These are phyloP conservation scores for Oxyura jamaicensis DNA, from an alignment of 2,113 vertebrate genomes.

Conservation along the genomic window DNA sequence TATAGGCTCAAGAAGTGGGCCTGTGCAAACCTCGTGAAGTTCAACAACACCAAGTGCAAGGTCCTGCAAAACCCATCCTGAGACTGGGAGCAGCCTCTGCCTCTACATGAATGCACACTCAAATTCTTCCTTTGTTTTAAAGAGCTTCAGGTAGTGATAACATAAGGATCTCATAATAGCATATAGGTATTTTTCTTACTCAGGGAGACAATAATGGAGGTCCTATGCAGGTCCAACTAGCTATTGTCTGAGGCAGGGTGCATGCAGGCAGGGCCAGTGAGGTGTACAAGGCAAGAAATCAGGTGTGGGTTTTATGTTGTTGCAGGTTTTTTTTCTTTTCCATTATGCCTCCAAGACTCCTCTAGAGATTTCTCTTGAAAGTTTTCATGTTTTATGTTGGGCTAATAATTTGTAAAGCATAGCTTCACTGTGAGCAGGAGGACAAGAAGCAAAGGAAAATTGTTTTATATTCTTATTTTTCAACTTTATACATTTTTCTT, in stretches of 20 bases:
- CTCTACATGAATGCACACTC: rapidly evolving
- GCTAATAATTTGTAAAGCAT: neutral
- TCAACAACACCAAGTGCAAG: too few relatives aligned
- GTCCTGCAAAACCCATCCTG: too few relatives aligned
- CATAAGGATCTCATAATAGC: neutral
- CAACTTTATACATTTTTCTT: conserved; percentile 33
- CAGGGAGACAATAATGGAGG: rapidly evolving
- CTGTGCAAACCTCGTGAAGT: too few relatives aligned
- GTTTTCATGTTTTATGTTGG: neutral
- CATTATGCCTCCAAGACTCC: neutral
- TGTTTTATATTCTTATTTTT: conserved; percentile 25
- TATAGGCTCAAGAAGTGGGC: too few relatives aligned
- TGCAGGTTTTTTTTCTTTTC: neutral
- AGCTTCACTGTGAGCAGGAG: neutral
- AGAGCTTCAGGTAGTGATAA: neutral
- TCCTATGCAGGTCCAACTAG: neutral
- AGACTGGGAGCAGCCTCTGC: neutral
- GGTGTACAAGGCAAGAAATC: neutral
- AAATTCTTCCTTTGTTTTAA: neutral
- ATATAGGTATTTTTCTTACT: rapidly evolving
- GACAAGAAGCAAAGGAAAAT: neutral
- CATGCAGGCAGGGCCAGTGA: neutral
- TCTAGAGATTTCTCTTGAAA: neutral
- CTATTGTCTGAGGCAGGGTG: neutral
- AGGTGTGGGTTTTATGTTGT: neutral